Percentiles rank a stretch among this genome's conserved stretches.
phyloP scores from a whole-genome alignment of 2,888 invertebrate genomes.

The Apotomis capreana region DNA sequence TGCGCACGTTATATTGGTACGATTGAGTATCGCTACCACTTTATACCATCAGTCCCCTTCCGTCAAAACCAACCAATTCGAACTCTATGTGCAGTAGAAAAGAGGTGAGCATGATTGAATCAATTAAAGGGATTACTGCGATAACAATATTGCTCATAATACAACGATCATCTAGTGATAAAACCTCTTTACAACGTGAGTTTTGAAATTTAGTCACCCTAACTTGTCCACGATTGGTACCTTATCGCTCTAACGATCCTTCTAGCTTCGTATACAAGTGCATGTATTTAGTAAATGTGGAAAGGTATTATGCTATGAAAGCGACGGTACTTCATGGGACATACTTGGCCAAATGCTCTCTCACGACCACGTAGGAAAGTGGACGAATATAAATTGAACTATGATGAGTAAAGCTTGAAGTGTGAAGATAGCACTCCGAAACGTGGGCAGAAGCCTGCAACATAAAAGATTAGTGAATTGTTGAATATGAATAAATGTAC shows the following conservation, averaged over 20 bases:
- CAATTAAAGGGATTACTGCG: slow-evolving; percentile 39
- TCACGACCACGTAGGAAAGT: slow-evolving; percentile 26
- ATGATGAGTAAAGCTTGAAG: slow-evolving; percentile 32
- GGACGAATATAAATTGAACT: slow-evolving; percentile 28
- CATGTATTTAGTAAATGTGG: slow-evolving; percentile 2
- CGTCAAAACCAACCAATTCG: not conserved
- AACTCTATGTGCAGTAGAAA: not conserved
- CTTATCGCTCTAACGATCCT: slow-evolving; percentile 4
- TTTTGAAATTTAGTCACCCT: slow-evolving; percentile 35
- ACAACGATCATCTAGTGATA: slow-evolving; percentile 42
- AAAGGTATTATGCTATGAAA: slow-evolving; percentile 4
- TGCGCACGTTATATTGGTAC: slow-evolving; percentile 45
- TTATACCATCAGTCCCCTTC: slow-evolving; percentile 38
- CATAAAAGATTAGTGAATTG: slow-evolving; percentile 31
- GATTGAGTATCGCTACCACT: slow-evolving; percentile 61
- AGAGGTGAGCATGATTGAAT: slow-evolving; percentile 4
- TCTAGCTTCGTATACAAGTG: not conserved
- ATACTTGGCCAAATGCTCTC: slow-evolving; percentile 34
- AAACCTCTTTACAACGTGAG: slow-evolving; percentile 36
- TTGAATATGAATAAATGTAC: slow-evolving; percentile 23
- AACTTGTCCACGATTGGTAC: slow-evolving; percentile 8
- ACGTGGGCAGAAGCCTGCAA: slow-evolving; percentile 18
- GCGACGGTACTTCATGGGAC: slow-evolving; percentile 16
- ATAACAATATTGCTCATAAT: slow-evolving; percentile 42
- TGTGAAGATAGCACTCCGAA: slow-evolving; percentile 25